These are phyloP conservation scores for Auanema freiburgensis DNA, from an alignment of 2,888 invertebrate genomes.

Conservation along the genomic window DNA sequence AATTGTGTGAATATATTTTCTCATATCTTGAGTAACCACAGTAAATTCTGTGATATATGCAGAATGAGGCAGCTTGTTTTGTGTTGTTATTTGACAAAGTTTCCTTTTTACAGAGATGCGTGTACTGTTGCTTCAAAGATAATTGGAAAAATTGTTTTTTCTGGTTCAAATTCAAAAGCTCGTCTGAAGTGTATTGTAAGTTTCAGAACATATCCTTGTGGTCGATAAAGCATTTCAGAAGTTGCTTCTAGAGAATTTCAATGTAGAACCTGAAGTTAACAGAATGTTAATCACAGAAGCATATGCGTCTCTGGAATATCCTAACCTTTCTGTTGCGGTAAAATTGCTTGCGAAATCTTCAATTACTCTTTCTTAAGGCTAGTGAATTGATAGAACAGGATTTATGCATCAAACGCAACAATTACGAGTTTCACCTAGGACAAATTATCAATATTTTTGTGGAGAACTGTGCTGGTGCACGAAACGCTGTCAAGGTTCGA, in stretches of 20 bases:
- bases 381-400: conserved; percentile 26
- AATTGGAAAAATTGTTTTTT: conserved; percentile 27
- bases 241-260: not conserved
- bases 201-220: not conserved
- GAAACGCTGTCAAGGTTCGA: not conserved
- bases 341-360: conserved; percentile 3
- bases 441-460: conserved; percentile 17
- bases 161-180: conserved; percentile 24
- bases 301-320: conserved; percentile 21
- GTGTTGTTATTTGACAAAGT: not conserved
- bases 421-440: conserved; percentile 10
- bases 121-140: conserved; percentile 33
- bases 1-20: conserved; percentile 40
- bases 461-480: not conserved
- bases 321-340: conserved; percentile 26
- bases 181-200: conserved; percentile 37
- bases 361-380: conserved; percentile 13
- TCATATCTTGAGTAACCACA: conserved; percentile 29
- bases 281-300: conserved; percentile 21
- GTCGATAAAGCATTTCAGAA: too few species aligned
- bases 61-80: conserved; percentile 11
- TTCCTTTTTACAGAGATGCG: conserved; percentile 18
- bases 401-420: conserved; percentile 9
- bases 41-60: conserved; percentile 25
- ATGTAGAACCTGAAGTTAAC: not conserved